These are phyloP conservation scores for Acanthopleura granulata DNA, from an alignment of 2,888 invertebrate species.

Conservation along the genomic window DNA sequence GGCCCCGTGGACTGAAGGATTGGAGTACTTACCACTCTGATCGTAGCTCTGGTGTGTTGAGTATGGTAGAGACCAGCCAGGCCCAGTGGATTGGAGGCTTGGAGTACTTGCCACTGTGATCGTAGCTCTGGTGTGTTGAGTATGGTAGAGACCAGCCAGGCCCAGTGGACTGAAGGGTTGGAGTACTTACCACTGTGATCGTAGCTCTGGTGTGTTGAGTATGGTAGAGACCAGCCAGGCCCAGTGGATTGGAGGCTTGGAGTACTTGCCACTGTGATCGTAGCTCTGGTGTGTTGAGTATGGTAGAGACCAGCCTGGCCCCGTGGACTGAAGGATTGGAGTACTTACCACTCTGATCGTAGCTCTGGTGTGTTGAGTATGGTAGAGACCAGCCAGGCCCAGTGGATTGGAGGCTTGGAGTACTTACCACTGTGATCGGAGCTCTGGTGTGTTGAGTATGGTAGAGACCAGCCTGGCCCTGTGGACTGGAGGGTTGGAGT, in stretches of 20 bases:
- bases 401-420: slow-evolving; percentile 86
- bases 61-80: slow-evolving; percentile 87
- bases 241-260: slow-evolving; percentile 96
- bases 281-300: slow-evolving; percentile 81
- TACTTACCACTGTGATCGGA: slow-evolving; percentile 77
- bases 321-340: slow-evolving; percentile 82
- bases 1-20: slow-evolving; percentile 95
- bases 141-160: slow-evolving; percentile 89
- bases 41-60: slow-evolving; percentile 78
- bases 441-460: slow-evolving; percentile 81
- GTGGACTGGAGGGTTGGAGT: slow-evolving; percentile 87
- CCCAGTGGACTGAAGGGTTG: slow-evolving; percentile 95
- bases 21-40: slow-evolving; percentile 88
- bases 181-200: slow-evolving; percentile 82
- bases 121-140: slow-evolving; percentile 79
- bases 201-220: slow-evolving; percentile 79
- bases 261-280: slow-evolving; percentile 80
- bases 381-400: slow-evolving; percentile 88
- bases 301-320: slow-evolving; percentile 88
- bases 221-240: slow-evolving; percentile 91
- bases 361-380: slow-evolving; percentile 83
- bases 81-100: slow-evolving; percentile 97
- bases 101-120: slow-evolving; percentile 82
- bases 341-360: slow-evolving; percentile 75
- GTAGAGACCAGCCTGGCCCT: slow-evolving; percentile 91